A percentile compares a stretch with the other conserved stretches of the same genome.
These are phyloP conservation scores for Nylanderia fulva DNA, from an alignment of 1,140 invertebrate genomes.

Conservation along the genomic window DNA sequence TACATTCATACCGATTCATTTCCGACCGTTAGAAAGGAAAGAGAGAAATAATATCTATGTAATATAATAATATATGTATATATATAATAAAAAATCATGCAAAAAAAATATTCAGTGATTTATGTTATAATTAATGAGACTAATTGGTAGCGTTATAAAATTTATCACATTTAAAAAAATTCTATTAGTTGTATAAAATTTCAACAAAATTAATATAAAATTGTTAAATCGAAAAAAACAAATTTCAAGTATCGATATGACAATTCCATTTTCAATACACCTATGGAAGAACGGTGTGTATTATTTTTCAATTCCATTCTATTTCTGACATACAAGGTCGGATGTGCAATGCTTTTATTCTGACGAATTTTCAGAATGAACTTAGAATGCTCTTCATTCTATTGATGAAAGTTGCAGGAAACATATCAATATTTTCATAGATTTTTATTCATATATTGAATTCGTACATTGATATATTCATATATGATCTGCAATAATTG, in stretches of 20 bases:
- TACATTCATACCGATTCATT: slow-evolving; percentile 16
- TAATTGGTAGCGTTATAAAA: neutral
- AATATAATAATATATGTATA: neutral
- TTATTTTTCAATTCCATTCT: slow-evolving; percentile 21
- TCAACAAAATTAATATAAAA: neutral
- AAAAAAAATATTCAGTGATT: neutral
- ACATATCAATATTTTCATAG: slow-evolving; percentile 32
- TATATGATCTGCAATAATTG: slow-evolving; percentile 17
- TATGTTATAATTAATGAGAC: neutral
- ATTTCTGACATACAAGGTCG: neutral
- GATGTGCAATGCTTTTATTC: slow-evolving; percentile 25
- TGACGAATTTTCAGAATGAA: slow-evolving; percentile 14
- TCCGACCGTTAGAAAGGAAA: neutral
- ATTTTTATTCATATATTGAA: neutral
- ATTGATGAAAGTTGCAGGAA: slow-evolving; percentile 34
- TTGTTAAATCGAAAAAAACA: neutral
- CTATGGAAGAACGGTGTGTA: neutral
- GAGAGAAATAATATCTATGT: neutral
- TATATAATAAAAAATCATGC: neutral
- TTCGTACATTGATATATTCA: too few relatives aligned
- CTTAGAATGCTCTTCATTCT: slow-evolving; percentile 22
- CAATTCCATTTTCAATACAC: neutral
- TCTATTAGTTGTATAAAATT: neutral
- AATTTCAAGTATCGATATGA: slow-evolving; percentile 25
- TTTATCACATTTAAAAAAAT: neutral